Conservation (phyloP, 2,888 invertebrate genomes). For the Ectemnius cavifrons region DNA sequence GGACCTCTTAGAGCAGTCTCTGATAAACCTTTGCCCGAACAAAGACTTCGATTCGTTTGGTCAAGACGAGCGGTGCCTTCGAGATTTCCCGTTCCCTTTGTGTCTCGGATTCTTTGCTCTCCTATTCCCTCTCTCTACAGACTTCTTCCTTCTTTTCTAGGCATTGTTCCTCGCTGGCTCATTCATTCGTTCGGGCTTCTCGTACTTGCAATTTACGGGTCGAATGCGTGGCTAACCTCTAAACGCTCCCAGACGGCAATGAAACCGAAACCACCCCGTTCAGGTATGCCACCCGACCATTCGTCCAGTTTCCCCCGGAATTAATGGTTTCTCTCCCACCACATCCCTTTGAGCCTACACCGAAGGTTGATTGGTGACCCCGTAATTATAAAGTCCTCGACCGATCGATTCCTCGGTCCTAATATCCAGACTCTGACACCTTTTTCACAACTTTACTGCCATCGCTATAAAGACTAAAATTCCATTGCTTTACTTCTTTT, state of each 20-base stretch:
- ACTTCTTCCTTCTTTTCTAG: not conserved
- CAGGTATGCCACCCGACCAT: too few relatives aligned
- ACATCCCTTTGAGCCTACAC: too few relatives aligned
- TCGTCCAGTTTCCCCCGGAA: too few relatives aligned
- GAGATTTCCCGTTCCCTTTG: constrained; percentile 26
- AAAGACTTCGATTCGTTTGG: constrained; percentile 44
- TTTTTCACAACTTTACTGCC: too few relatives aligned
- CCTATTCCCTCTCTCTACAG: constrained; percentile 8
- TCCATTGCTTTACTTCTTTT: too few relatives aligned
- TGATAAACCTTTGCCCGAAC: constrained; percentile 51
- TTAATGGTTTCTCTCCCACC: too few relatives aligned
- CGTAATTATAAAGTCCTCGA: too few relatives aligned
- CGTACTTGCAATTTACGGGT: constrained; percentile 12
- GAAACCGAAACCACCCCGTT: not conserved
- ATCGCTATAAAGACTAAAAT: too few relatives aligned
- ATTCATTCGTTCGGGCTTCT: constrained; percentile 1
- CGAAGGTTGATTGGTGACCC: too few relatives aligned
- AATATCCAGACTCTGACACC: too few relatives aligned
- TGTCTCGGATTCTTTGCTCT: constrained; percentile 5
- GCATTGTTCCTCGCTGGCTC: not conserved
- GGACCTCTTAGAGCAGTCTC: constrained; percentile 47
- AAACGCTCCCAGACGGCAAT: constrained; percentile 6
- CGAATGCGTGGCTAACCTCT: constrained; percentile 11
- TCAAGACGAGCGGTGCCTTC: constrained; percentile 15
- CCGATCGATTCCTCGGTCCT: too few relatives aligned